Conservation (phyloP, 2,797 vertebrate genomes). For the Poecilia picta region DNA sequence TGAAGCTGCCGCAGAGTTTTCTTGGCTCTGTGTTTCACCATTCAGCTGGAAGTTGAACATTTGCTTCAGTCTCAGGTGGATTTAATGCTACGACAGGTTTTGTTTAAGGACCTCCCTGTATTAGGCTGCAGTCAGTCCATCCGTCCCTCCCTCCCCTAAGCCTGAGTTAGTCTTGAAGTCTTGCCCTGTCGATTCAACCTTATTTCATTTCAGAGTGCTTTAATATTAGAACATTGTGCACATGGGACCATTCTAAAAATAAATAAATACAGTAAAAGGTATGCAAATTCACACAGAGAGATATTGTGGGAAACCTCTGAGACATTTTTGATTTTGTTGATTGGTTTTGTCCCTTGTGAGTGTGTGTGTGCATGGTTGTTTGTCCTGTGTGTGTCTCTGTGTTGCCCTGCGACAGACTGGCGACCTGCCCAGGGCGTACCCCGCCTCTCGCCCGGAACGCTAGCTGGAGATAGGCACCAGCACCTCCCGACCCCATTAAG, state of each 20-base stretch:
- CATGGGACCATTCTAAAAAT: background rate
- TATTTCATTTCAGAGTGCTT: constrained; percentile 2
- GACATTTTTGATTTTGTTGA: constrained; percentile 2
- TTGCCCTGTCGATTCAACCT: background rate
- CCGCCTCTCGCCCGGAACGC: no score
- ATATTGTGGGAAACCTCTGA: background rate
- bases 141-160: no score
- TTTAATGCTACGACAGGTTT: constrained; percentile 1
- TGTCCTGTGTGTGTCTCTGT: no score
- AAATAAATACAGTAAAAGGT: no score
- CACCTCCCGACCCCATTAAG: no score
- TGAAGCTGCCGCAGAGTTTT: background rate
- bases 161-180: background rate
- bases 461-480: no score
- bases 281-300: no score
- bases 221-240: constrained; percentile 1
- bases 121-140: background rate
- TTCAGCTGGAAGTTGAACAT: constrained; percentile 6
- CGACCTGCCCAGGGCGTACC: no score
- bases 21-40: background rate
- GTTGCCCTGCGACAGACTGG: no score
- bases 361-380: no score
- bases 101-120: background rate
- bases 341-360: background rate
- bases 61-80: background rate